Evolutionary conservation across 2,113 vertebrate species (phyloP), one percentile per base, ranked within the genome.

Genomic region (Melanocharis versteri): DNA sequence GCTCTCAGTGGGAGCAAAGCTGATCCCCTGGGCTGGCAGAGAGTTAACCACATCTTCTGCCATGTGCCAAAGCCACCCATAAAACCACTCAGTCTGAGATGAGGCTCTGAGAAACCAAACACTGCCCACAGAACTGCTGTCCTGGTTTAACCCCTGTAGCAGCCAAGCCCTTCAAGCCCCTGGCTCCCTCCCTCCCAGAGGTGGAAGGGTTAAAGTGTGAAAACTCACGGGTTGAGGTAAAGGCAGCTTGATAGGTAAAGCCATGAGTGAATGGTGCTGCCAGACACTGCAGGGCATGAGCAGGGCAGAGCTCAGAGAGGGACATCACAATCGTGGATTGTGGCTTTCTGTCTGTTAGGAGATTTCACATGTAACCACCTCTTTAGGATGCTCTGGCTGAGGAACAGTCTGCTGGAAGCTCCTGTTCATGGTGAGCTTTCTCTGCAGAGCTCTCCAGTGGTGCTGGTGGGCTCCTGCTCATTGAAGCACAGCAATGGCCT

Each of bases 1-100:
- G 6, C 12, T 15, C 11, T 21, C 39, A 26, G 56, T 12, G 79
- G 57, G 35, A 76, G 71, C 20, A 40, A 15, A 80, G 48, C 3
- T 39, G 42, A n/a, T 47, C 15, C 1, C 2, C 39, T 73, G 47
- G 28, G 2, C 10, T 30, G 39, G 61, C 66, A 54, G 24, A 44
- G 37, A 54, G 13, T 0, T 56, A 45, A 7, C 6, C 23, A 11
- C 6, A 1, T 23, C 31, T 40, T n/a, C 19, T 56, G 44, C 8
- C 61, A 4, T 16, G 19, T 62, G 39, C 31, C 26, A 37, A 85
- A 48, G 35, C 8, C 48, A 56, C 21, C 12, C 40, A 26, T 40
- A 8, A 71, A 60, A n/a, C 33, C 76, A 14, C 27, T 31, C 33
- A 33, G 54, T 10, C 37, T 27, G 22, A 14, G 10, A 12, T 1